Percentiles rank a stretch among this genome's conserved stretches.
These are phyloP conservation scores for Thymallus thymallus DNA, from an alignment of 2,113 vertebrate genomes.

Conservation along the genomic window DNA sequence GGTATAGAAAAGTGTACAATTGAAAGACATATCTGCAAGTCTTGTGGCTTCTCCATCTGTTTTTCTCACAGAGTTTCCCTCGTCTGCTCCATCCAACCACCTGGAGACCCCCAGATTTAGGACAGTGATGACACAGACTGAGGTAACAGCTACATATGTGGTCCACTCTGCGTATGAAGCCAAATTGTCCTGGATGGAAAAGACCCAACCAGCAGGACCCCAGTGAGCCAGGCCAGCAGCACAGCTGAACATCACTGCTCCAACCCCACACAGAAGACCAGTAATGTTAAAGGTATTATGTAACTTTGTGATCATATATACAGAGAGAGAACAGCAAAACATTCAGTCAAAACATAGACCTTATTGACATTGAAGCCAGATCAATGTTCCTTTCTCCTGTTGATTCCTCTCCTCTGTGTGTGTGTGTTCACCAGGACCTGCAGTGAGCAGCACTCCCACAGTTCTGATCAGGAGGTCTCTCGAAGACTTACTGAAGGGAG, in stretches of 20 bases:
- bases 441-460: conserved; percentile 15
- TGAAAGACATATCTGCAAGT: no score
- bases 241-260: conserved; percentile 56
- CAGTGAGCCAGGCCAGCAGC: fast-evolving
- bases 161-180: conserved; percentile 33
- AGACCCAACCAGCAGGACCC: fast-evolving
- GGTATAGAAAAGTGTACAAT: no score
- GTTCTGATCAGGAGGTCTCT: conserved; percentile 62
- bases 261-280: neutral
- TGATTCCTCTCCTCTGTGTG: neutral
- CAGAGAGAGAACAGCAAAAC: neutral
- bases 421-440: conserved; percentile 30
- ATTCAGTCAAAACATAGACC: neutral
- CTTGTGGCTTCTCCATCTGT: neutral
- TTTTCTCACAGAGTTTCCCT: neutral
- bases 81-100: conserved; percentile 13
- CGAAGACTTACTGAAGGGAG: conserved; percentile 23
- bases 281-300: conserved; percentile 30
- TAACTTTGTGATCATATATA: neutral
- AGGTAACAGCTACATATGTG: conserved; percentile 45
- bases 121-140: neutral
- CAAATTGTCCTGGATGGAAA: conserved; percentile 34
- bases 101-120: conserved; percentile 50
- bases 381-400: neutral
- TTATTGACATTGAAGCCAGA: neutral